phyloP scores from a whole-genome alignment of 2,888 invertebrate genomes.

The Sphaeridia pumilis region DNA sequence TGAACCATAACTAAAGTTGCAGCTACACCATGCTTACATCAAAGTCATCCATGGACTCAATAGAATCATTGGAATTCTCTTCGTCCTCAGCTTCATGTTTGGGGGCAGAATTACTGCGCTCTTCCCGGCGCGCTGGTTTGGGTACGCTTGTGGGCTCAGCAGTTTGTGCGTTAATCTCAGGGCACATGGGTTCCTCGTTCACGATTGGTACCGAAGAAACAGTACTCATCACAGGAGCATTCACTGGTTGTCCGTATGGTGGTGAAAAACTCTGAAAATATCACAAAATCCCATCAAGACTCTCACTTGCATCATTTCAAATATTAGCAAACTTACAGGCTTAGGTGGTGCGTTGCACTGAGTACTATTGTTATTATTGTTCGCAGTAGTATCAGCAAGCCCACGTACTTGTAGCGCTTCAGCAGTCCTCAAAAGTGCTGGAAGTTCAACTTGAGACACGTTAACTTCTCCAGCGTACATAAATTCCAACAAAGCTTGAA shows the following conservation, averaged over 20 bases:
- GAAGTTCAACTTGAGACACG: conserved; percentile 79
- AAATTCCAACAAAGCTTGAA: conserved; percentile 65
- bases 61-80: conserved; percentile 25
- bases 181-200: conserved; percentile 8
- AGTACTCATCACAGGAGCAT: conserved; percentile 18
- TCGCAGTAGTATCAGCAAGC: conserved; percentile 58
- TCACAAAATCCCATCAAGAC: not conserved
- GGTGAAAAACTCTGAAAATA: conserved; percentile 23
- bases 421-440: conserved; percentile 82
- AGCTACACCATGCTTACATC: conserved; percentile 21
- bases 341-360: conserved; percentile 12
- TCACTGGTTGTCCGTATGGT: conserved; percentile 19
- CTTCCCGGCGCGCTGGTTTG: conserved; percentile 10
- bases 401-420: conserved; percentile 83
- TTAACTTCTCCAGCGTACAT: conserved; percentile 81
- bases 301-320: not conserved
- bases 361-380: conserved; percentile 22
- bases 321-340: conserved; percentile 14
- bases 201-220: conserved; percentile 10
- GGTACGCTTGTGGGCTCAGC: conserved; percentile 4
- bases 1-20: not conserved
- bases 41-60: conserved; percentile 34
- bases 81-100: conserved; percentile 14
- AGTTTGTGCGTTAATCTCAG: conserved; percentile 7
- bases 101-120: conserved; percentile 6